Evolutionary conservation across 2,888 invertebrate genomes (phyloP).

Genomic region (Creontiades dilutus): DNA sequence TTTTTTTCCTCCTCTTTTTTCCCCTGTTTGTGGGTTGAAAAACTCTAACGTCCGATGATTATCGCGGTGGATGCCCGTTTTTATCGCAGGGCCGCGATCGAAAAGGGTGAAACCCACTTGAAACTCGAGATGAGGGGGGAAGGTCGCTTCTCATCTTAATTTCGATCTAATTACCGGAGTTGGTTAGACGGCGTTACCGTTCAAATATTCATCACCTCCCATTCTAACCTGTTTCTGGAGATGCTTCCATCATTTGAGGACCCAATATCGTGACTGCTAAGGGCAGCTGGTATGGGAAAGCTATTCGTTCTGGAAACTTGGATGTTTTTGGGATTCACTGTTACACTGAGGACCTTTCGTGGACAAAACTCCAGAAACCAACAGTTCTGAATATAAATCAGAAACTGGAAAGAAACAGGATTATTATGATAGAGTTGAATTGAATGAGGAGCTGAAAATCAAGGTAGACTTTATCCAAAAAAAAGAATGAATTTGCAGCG

Average conservation of each 20-base stretch:
- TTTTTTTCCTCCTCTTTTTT: neutral
- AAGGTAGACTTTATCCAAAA: too few relatives aligned
- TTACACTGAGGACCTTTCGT: too few relatives aligned
- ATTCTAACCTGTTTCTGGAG: slow-evolving; percentile 26
- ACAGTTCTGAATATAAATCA: too few relatives aligned
- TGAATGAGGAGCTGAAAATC: too few relatives aligned
- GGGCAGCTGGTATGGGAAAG: too few relatives aligned
- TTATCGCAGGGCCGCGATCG: neutral
- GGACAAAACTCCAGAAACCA: too few relatives aligned
- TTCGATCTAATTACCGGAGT: slow-evolving; percentile 47
- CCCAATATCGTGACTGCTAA: too few relatives aligned
- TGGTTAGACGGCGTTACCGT: neutral
- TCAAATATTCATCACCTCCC: slow-evolving; percentile 42
- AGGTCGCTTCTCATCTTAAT: slow-evolving; percentile 33
- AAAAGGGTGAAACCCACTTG: slow-evolving; percentile 25
- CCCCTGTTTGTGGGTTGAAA: neutral
- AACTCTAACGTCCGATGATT: slow-evolving; percentile 35
- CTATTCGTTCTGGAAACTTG: too few relatives aligned
- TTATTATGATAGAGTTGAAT: too few relatives aligned
- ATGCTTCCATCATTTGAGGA: neutral
- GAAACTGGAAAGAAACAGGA: too few relatives aligned
- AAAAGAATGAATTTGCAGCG: too few relatives aligned
- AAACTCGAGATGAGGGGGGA: neutral
- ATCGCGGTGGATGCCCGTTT: neutral
- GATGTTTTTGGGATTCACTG: too few relatives aligned